These are phyloP conservation scores for Caenorhabditis panamensis DNA, from an alignment of 2,888 invertebrate species.

Conservation along the genomic window DNA sequence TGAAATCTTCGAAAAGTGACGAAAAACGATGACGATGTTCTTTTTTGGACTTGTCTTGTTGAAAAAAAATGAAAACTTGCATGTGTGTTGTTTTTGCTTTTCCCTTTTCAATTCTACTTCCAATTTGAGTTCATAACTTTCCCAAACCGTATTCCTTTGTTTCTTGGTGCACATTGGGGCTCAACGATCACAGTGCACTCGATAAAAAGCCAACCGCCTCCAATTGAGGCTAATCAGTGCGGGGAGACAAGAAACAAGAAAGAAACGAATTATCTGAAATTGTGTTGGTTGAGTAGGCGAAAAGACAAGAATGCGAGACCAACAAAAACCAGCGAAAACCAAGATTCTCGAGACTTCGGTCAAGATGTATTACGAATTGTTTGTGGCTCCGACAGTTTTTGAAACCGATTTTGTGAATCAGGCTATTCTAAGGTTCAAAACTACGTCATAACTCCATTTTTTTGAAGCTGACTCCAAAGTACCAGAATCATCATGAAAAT, in stretches of 20 bases:
- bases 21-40: slow-evolving; percentile 23
- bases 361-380: neutral
- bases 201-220: neutral
- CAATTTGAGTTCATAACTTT: neutral
- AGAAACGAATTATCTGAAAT: slow-evolving; percentile 48
- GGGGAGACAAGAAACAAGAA: slow-evolving; percentile 21
- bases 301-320: neutral
- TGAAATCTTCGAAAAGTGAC: neutral
- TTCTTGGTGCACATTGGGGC: neutral
- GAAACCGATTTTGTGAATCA: too few species aligned
- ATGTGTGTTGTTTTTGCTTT: neutral
- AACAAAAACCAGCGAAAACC: neutral
- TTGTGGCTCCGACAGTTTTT: too few species aligned
- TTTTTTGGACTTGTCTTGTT: neutral
- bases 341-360: neutral
- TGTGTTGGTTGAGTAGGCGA: neutral
- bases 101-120: neutral
- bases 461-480: too few species aligned
- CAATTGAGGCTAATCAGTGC: slow-evolving; percentile 38
- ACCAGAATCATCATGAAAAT: too few species aligned
- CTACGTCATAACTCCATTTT: too few species aligned
- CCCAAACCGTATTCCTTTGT: neutral
- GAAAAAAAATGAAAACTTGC: neutral
- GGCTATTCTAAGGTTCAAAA: too few species aligned
- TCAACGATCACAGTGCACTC: slow-evolving; percentile 24